These are phyloP conservation scores for Taurulus bubalis DNA, from an alignment of 2,113 vertebrate species.

Conservation along the genomic window DNA sequence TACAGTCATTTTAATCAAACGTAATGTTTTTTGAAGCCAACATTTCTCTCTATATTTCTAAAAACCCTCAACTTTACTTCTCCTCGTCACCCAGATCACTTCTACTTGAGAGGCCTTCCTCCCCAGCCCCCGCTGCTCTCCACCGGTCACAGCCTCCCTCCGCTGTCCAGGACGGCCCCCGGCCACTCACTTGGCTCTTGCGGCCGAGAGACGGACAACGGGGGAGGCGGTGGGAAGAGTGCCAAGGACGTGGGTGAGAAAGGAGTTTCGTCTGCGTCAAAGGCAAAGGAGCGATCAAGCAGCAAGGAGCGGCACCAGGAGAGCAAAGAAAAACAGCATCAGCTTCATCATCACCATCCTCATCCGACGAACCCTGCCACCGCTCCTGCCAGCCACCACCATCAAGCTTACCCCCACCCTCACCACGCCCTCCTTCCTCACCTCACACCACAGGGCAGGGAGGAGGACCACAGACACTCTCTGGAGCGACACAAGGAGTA, in stretches of 20 bases:
- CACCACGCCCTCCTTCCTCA: constrained; percentile 72
- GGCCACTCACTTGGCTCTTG: constrained; percentile 89
- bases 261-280: constrained; percentile 80
- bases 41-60: neutral
- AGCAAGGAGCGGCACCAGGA: constrained; percentile 84
- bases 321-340: constrained; percentile 83
- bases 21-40: neutral
- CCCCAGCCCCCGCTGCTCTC: constrained; percentile 92
- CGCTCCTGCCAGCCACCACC: constrained; percentile 65
- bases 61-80: neutral
- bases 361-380: constrained; percentile 55
- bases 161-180: constrained; percentile 86
- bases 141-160: constrained; percentile 89
- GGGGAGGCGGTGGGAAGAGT: constrained; percentile 80
- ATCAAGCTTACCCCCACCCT: constrained; percentile 73
- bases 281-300: constrained; percentile 87
- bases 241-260: constrained; percentile 86
- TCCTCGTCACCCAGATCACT: constrained; percentile 87
- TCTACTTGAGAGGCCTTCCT: constrained; percentile 95
- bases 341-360: constrained; percentile 62
- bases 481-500: constrained; percentile 88
- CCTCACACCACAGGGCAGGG: constrained; percentile 73
- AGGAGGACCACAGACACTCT: constrained; percentile 81
- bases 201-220: constrained; percentile 88
- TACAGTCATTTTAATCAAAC: neutral